phyloP scores from a whole-genome alignment of 2,888 invertebrate genomes.

The Archips xylosteana region DNA sequence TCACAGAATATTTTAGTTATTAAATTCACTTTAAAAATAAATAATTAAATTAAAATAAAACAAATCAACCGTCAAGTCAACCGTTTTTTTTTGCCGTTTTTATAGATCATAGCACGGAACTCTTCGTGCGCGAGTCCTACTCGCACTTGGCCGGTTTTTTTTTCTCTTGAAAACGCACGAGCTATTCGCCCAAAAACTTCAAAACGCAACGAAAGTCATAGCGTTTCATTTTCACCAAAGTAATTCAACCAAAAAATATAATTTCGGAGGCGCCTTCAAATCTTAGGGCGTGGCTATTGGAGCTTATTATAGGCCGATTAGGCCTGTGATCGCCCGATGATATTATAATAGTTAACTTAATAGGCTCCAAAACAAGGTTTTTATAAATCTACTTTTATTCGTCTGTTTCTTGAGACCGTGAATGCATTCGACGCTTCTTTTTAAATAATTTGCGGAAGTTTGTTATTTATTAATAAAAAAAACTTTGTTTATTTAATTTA shows the following conservation, averaged over 20 bases:
- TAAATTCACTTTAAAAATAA: too few relatives aligned
- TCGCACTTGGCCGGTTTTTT: too few relatives aligned
- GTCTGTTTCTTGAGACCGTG: constrained; percentile 35
- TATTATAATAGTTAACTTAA: constrained; percentile 53
- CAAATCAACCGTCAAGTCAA: too few relatives aligned
- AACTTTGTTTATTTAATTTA: too few relatives aligned
- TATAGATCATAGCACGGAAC: too few relatives aligned
- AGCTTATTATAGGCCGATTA: constrained; percentile 51
- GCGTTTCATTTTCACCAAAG: background rate
- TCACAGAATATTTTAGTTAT: too few relatives aligned
- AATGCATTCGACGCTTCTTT: constrained; percentile 35
- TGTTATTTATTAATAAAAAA: too few relatives aligned
- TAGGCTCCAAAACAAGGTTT: constrained; percentile 47
- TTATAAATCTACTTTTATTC: constrained; percentile 37
- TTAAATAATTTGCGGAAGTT: background rate
- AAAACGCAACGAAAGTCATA: background rate
- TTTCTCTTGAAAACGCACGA: background rate
- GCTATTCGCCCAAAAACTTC: background rate
- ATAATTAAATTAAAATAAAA: too few relatives aligned
- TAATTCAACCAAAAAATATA: constrained; percentile 3
- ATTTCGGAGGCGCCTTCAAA: constrained; percentile 46
- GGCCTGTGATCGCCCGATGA: constrained; percentile 52
- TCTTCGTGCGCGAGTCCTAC: too few relatives aligned
- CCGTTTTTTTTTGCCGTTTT: too few relatives aligned
- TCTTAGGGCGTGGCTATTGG: constrained; percentile 30